Percentiles rank a stretch among this genome's conserved stretches.
phyloP scores from a whole-genome alignment of 2,113 vertebrate genomes.

The Hippotragus niger region DNA sequence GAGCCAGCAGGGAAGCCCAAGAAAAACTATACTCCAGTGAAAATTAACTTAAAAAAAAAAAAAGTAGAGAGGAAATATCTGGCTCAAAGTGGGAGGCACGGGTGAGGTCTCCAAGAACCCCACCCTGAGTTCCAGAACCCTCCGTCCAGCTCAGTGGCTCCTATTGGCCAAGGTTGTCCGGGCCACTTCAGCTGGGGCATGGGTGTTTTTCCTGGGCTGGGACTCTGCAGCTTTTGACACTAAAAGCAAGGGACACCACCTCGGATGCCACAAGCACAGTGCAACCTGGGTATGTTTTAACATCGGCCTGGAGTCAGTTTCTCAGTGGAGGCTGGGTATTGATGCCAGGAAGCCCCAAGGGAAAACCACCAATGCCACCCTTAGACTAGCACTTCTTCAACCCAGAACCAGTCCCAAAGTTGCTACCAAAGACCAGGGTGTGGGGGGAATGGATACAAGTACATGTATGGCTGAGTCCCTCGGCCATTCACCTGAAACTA shows the following conservation, averaged over 20 bases:
- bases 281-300: fast-evolving
- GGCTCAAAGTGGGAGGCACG: not conserved
- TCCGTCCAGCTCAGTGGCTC: no score
- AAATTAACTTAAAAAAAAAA: not conserved
- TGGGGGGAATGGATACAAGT: not conserved
- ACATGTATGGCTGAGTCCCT: not conserved
- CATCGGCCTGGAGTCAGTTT: not conserved
- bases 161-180: not conserved
- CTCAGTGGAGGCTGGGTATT: not conserved
- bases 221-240: not conserved
- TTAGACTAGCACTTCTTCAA: not conserved
- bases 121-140: not conserved
- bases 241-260: not conserved
- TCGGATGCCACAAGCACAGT: not conserved
- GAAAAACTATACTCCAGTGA: not conserved
- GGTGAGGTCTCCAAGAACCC: not conserved
- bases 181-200: not conserved
- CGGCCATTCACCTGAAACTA: not conserved
- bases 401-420: not conserved
- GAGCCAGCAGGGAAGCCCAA: not conserved
- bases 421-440: not conserved
- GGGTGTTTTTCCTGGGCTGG: not conserved
- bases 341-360: not conserved
- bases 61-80: not conserved
- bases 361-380: not conserved